phyloP scores from a whole-genome alignment of 1,140 invertebrate species.

The Ceratosolen fusciceps region DNA sequence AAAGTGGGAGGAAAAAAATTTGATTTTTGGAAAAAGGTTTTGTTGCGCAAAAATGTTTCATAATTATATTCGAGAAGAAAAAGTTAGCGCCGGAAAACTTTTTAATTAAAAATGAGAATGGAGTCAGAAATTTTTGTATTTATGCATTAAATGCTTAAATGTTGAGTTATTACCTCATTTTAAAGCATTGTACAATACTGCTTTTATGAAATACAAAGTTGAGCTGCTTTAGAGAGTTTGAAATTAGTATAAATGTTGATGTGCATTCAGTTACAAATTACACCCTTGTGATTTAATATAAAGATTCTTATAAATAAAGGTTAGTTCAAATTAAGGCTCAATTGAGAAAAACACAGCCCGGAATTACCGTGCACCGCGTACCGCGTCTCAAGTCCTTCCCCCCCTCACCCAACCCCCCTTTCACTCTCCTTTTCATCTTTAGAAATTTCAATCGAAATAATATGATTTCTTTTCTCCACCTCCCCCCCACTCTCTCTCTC shows the following conservation, averaged over 20 bases:
- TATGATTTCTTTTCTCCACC: too few species aligned
- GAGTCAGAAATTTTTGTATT: conserved; percentile 17
- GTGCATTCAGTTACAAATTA: conserved; percentile 6
- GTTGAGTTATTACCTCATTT: conserved; percentile 27
- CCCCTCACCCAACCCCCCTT: not conserved
- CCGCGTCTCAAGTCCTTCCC: too few species aligned
- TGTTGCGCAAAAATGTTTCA: conserved; percentile 12
- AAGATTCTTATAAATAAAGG: conserved; percentile 7
- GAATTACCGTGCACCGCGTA: not conserved
- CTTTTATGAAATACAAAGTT: conserved; percentile 22
- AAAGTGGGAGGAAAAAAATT: too few species aligned
- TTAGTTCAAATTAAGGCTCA: not conserved
- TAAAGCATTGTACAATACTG: conserved; percentile 15
- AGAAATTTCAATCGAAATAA: not conserved
- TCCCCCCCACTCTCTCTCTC: too few species aligned
- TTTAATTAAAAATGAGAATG: conserved; percentile 24
- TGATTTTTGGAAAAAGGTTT: conserved; percentile 16
- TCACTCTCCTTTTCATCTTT: too few species aligned
- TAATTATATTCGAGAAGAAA: conserved; percentile 19
- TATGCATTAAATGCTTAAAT: conserved; percentile 26
- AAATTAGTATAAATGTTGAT: conserved; percentile 20
- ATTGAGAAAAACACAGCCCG: not conserved
- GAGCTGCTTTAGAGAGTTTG: conserved; percentile 20
- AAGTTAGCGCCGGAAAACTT: conserved; percentile 19
- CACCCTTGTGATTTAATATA: conserved; percentile 6